phyloP scores from a whole-genome alignment of 2,888 invertebrate species.

The Bimastos eiseni region DNA sequence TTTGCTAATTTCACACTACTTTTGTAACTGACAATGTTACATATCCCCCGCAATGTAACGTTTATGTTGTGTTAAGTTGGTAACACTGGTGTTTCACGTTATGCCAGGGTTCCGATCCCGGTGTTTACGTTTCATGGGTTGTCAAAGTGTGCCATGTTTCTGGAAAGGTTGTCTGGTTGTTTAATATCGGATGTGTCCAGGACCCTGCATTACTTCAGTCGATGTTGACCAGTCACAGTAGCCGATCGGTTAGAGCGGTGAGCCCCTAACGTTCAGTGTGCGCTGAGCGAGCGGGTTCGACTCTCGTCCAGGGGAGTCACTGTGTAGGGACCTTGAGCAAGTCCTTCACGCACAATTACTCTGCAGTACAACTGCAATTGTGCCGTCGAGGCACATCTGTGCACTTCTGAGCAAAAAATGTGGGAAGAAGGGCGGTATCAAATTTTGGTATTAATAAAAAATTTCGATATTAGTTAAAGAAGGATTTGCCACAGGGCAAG shows the following conservation, averaged over 20 bases:
- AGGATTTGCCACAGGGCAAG: not conserved
- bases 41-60: not conserved
- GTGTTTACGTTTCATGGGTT: not conserved
- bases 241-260: no score
- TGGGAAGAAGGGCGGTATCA: no score
- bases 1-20: not conserved
- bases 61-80: not conserved
- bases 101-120: slow-evolving; percentile 5
- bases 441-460: no score
- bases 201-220: not conserved
- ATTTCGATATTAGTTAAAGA: no score
- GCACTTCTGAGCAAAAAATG: no score
- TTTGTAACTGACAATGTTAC: not conserved
- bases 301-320: no score
- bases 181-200: not conserved
- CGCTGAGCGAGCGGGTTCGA: no score
- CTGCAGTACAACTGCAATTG: no score
- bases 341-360: no score
- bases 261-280: no score
- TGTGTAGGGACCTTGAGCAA: no score
- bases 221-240: not conserved
- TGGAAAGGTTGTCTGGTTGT: not conserved
- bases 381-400: no score
- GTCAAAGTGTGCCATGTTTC: not conserved
- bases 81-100: not conserved